These are phyloP conservation scores for Crocodylus rhombifer DNA, from an alignment of 2,797 vertebrate species.

Conservation along the genomic window DNA sequence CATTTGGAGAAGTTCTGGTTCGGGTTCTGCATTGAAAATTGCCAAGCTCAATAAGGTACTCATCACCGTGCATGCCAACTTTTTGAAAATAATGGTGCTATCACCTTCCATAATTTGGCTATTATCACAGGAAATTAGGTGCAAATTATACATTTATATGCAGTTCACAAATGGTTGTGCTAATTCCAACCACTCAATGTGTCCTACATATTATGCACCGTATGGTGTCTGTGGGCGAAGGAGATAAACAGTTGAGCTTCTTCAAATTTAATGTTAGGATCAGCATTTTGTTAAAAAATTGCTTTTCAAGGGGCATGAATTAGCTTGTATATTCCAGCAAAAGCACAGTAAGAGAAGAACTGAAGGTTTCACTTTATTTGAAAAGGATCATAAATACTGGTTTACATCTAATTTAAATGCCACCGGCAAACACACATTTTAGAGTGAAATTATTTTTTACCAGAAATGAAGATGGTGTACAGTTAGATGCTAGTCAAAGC, in stretches of 20 bases:
- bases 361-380: slow-evolving; percentile 21
- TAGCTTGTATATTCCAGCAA: slow-evolving; percentile 33
- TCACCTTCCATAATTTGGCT: slow-evolving; percentile 45
- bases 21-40: neutral
- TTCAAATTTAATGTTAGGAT: slow-evolving; percentile 24
- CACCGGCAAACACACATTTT: neutral
- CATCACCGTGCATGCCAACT: neutral
- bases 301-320: slow-evolving; percentile 36
- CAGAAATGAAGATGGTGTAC: neutral
- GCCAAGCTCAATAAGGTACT: neutral
- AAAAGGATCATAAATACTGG: slow-evolving; percentile 16
- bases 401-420: slow-evolving; percentile 45
- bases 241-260: slow-evolving; percentile 48
- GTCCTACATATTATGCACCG: slow-evolving; percentile 43
- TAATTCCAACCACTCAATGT: slow-evolving; percentile 60
- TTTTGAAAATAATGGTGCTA: neutral
- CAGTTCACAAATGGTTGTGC: slow-evolving; percentile 45
- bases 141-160: slow-evolving; percentile 54
- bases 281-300: slow-evolving; percentile 61
- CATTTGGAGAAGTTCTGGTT: neutral
- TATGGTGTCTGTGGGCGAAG: slow-evolving; percentile 52
- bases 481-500: neutral
- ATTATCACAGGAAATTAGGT: slow-evolving; percentile 45
- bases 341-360: slow-evolving; percentile 14
- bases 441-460: slow-evolving; percentile 25